Conservation (phyloP, 2,113 vertebrate species). For the Natator depressus region DNA sequence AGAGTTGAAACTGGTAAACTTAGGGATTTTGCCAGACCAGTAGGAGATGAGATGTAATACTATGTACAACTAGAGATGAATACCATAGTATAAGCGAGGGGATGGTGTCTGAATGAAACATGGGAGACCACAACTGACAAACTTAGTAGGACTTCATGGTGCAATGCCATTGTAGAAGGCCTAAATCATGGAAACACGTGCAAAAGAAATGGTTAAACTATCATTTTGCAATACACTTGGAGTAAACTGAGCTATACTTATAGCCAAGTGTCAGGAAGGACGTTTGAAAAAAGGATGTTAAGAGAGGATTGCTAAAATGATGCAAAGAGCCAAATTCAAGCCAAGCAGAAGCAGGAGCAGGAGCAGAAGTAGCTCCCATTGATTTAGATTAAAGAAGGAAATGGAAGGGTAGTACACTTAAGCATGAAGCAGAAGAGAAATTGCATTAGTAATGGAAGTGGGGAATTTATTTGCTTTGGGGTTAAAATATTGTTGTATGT, state of each 20-base stretch:
- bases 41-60: neutral
- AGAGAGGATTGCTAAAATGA: conserved; percentile 3
- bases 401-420: neutral
- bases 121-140: neutral
- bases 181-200: neutral
- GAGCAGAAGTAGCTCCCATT: neutral
- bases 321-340: neutral
- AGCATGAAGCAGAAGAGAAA: neutral
- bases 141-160: neutral
- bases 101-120: neutral
- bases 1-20: neutral
- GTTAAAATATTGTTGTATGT: neutral
- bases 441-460: neutral
- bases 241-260: neutral
- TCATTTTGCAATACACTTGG: neutral
- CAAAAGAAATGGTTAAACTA: neutral
- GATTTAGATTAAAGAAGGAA: neutral
- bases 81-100: neutral
- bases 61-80: neutral
- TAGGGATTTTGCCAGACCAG: conserved; percentile 10
- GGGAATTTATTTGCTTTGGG: neutral
- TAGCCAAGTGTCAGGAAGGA: neutral
- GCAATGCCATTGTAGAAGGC: neutral
- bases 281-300: conserved; percentile 26
- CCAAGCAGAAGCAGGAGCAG: neutral